Percentiles rank a stretch among this genome's conserved stretches.
Evolutionary conservation across 1,140 invertebrate genomes (phyloP).

Genomic region (Apis laboriosa): DNA sequence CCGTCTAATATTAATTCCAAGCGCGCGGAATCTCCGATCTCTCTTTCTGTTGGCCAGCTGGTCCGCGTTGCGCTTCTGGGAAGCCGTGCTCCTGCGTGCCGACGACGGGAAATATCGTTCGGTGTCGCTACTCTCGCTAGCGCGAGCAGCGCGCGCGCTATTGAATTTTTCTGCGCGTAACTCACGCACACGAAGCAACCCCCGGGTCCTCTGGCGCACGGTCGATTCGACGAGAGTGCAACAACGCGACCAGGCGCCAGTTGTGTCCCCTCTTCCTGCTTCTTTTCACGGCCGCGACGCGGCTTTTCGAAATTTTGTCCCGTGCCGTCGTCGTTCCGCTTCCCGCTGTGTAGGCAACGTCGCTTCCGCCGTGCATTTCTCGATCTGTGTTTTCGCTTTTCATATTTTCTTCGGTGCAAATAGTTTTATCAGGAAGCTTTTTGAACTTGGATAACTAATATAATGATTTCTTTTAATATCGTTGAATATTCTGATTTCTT

Average conservation of each 20-base stretch:
- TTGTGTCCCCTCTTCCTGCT: conserved; percentile 12
- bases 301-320: conserved; percentile 14
- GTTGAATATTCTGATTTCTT: no score
- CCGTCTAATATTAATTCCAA: conserved; percentile 65
- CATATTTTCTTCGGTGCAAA: no score
- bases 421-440: no score
- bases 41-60: conserved; percentile 58
- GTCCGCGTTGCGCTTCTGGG: conserved; percentile 60
- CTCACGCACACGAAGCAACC: conserved; percentile 13
- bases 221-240: conserved; percentile 80
- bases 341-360: background rate
- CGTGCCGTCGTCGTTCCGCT: background rate
- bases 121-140: conserved; percentile 71
- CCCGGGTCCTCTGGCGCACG: conserved; percentile 57
- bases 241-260: conserved; percentile 44
- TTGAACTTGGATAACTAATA: no score
- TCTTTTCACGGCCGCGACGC: conserved; percentile 9
- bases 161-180: conserved; percentile 80
- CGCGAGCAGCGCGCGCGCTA: conserved; percentile 71
- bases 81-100: conserved; percentile 58
- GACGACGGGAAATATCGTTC: conserved; percentile 72
- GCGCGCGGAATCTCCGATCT: conserved; percentile 62
- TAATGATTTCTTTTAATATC: no score
- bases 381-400: no score
- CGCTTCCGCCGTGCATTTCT: no score